Base-by-base conservation (phyloP, 2,888 invertebrate species). In the Stenchaetothrips biformis region DNA sequence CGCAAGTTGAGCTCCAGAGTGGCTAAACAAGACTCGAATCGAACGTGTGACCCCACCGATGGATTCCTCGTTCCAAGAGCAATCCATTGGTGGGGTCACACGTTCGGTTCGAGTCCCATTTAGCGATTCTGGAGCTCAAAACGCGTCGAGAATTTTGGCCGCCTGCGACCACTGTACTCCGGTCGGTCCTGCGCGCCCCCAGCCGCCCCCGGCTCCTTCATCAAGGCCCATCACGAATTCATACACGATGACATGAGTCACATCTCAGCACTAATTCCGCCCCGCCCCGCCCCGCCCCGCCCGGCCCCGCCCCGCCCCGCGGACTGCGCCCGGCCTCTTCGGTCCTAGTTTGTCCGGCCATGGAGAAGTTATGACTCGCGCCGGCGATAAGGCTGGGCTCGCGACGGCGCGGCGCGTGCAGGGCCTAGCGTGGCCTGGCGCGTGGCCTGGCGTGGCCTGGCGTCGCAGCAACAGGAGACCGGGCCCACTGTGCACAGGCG, bases 231-330 rank as follows among this genome's bases (percentile, higher is more conserved):
- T 74, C 67, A 74, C 67, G 67, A 74, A 74, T 74, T 74, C 67
- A 74, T 74, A 25, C 67, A 25, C 25, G 67, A 21, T 74, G 67
- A 74, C 67, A 74, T 74, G 67, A 74, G 67, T 74, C 67, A 74
- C 67, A 74, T 74, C 67, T 9, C 67, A 18, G 67, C 67, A 74
- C 67, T 74, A 74, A 74, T 74, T 74, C 67, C 37, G 4, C 37
- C 37, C 37, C 37, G 37, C 37, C 37, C 37, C 37, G 4, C 37
- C 37, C 2, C 37, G 4, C 37, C 37, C 37, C 37, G 37, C 37
- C 37, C 37, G 2, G 37, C 37, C 37, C 67, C 67, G 53, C 37
- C 37, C 37, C 37, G 37, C 37, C 37, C 37, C 37, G 37, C 37
- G 4, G 37, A 37, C 37, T 37, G 37, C 37, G 37, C 37, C 37